Evolutionary conservation across 2,797 vertebrate genomes (phyloP).

Genomic region (Sciurus carolinensis): DNA sequence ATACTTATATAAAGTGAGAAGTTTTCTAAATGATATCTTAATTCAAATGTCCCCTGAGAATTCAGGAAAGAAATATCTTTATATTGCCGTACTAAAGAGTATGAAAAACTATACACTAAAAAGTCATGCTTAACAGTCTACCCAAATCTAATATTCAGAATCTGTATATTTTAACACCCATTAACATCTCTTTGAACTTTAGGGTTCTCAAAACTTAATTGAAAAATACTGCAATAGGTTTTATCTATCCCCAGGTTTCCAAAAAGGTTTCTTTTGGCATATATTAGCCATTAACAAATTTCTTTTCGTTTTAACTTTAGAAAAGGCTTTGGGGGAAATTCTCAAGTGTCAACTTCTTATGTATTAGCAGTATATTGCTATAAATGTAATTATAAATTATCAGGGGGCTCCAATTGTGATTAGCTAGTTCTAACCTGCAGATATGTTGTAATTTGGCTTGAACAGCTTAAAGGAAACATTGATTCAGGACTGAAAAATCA

Average conservation of each 20-base stretch:
- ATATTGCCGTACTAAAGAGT: not conserved
- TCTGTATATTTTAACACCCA: not conserved
- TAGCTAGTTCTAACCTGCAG: not conserved
- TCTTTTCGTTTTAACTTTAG: not conserved
- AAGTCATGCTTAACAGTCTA: not conserved
- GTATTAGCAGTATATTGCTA: not conserved
- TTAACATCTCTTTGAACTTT: conserved; percentile 1
- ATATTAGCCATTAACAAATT: not conserved
- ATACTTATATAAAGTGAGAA: not conserved
- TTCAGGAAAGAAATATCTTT: not conserved
- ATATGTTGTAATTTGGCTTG: not conserved
- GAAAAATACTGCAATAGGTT: not conserved
- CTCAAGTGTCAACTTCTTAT: not conserved
- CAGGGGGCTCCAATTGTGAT: not conserved
- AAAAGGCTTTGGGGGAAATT: not conserved
- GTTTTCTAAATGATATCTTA: not conserved
- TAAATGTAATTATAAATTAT: not conserved
- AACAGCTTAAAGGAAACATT: not conserved
- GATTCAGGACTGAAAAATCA: conserved; percentile 39
- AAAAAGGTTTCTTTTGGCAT: not conserved
- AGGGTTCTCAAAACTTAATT: conserved; percentile 25
- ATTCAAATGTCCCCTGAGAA: conserved; percentile 9
- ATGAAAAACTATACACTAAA: not conserved
- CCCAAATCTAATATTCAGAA: not conserved
- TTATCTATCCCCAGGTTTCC: not conserved